A percentile compares a stretch with the other conserved stretches of the same genome.
These are phyloP conservation scores for Drosophila barbarae DNA, from an alignment of 2,888 invertebrate species.

Conservation along the genomic window DNA sequence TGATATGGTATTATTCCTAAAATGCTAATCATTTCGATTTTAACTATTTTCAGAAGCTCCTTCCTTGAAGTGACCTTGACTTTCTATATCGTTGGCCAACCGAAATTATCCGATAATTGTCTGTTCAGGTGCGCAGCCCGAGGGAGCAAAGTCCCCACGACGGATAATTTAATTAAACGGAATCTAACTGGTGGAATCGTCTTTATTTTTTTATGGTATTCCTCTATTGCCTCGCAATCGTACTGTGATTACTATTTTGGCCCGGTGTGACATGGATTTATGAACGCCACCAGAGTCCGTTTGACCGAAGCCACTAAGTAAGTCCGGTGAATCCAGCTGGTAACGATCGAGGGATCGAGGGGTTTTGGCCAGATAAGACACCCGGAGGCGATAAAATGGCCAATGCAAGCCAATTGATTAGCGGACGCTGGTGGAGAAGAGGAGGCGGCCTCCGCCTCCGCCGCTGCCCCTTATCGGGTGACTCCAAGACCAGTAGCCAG, in stretches of 20 bases:
- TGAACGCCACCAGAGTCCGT: conserved; percentile 5
- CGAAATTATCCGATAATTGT: conserved; percentile 31
- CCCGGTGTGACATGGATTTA: conserved; percentile 30
- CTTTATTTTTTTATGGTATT: background rate
- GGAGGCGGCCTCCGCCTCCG: background rate
- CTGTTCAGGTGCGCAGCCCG: conserved; percentile 16
- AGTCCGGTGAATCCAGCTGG: conserved; percentile 17
- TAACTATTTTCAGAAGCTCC: background rate
- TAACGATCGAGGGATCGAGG: background rate
- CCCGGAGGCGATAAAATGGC: conserved; percentile 11
- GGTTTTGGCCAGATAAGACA: conserved; percentile 35
- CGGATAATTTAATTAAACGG: conserved; percentile 25
- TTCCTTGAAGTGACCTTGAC: conserved; percentile 14
- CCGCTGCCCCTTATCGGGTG: conserved; percentile 17
- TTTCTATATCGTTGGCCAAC: conserved; percentile 10
- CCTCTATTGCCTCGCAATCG: conserved; percentile 11
- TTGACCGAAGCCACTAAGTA: conserved; percentile 7
- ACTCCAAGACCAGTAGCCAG: conserved; percentile 27
- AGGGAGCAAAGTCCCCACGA: conserved; percentile 27
- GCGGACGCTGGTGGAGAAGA: conserved; percentile 13
- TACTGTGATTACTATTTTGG: conserved; percentile 3
- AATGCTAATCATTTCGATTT: background rate
- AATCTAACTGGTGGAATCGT: conserved; percentile 16
- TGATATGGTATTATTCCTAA: background rate
- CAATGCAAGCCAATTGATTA: conserved; percentile 44